phyloP scores from a whole-genome alignment of 2,888 invertebrate genomes.

The Catocala sponsa region DNA sequence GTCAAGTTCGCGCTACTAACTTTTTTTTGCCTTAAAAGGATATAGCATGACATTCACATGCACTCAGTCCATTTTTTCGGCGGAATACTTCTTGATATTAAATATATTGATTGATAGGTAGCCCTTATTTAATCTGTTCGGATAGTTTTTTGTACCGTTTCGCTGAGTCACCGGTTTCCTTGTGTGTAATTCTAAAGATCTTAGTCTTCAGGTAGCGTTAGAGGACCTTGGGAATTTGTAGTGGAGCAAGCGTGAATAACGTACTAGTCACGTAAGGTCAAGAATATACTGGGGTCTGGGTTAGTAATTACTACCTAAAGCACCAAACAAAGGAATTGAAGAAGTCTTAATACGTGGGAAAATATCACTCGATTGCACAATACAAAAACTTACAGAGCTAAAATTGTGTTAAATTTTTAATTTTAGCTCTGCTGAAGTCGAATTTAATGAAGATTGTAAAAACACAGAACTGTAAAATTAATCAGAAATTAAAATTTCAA shows the following conservation, averaged over 20 bases:
- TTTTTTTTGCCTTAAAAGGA: slow-evolving; percentile 38
- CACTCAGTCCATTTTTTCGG: slow-evolving; percentile 5
- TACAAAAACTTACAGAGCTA: too few relatives aligned
- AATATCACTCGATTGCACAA: too few relatives aligned
- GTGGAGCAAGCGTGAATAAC: slow-evolving; percentile 5
- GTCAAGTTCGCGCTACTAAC: slow-evolving; percentile 42
- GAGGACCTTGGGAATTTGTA: background rate
- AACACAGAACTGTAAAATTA: too few relatives aligned
- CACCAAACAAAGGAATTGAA: background rate
- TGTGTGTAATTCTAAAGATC: background rate
- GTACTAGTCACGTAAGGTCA: slow-evolving; percentile 20
- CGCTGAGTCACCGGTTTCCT: slow-evolving; percentile 8
- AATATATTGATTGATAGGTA: background rate
- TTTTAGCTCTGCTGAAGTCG: too few relatives aligned
- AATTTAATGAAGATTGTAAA: too few relatives aligned
- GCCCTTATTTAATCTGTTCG: background rate
- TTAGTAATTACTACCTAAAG: background rate
- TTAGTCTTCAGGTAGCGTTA: slow-evolving; percentile 6
- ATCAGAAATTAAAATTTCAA: too few relatives aligned
- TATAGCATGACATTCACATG: slow-evolving; percentile 37
- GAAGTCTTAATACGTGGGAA: too few relatives aligned
- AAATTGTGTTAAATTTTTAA: too few relatives aligned
- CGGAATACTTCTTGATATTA: background rate
- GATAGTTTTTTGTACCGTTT: background rate
- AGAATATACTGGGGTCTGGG: background rate